These are phyloP conservation scores for Venturia canescens DNA, from an alignment of 1,140 invertebrate genomes.

Conservation along the genomic window DNA sequence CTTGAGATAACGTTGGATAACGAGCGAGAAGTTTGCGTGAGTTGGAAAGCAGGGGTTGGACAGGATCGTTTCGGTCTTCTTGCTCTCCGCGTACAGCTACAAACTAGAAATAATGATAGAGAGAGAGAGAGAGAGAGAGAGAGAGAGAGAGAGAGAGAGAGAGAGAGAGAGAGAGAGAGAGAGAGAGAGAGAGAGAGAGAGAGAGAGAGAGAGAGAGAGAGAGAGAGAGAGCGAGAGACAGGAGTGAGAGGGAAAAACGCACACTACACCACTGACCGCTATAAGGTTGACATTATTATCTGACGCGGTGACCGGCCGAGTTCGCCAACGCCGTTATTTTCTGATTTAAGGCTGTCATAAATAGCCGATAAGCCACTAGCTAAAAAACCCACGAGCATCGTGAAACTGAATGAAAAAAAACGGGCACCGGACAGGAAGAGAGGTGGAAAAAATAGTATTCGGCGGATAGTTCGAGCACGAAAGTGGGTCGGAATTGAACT, in stretches of 20 bases:
- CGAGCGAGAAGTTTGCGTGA: constrained; percentile 58
- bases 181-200: not conserved
- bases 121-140: constrained; percentile 7
- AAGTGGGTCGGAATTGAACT: constrained; percentile 38
- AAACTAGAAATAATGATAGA: not conserved
- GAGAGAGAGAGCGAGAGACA: not conserved
- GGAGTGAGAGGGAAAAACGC: not conserved
- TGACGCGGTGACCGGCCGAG: constrained; percentile 44
- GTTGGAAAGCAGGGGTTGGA: constrained; percentile 37
- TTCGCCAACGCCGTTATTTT: constrained; percentile 40
- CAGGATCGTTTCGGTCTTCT: constrained; percentile 26
- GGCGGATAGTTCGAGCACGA: not conserved
- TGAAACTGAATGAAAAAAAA: not conserved
- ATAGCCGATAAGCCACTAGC: constrained; percentile 30
- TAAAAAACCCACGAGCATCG: constrained; percentile 23
- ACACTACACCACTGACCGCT: constrained; percentile 35
- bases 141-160: too few relatives aligned
- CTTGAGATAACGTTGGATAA: constrained; percentile 55
- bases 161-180: not conserved
- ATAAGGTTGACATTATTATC: constrained; percentile 48
- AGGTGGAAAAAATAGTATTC: not conserved
- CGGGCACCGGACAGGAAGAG: not conserved
- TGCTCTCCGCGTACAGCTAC: not conserved
- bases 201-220: not conserved
- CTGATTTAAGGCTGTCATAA: constrained; percentile 44